Conservation (phyloP, 2,113 vertebrate genomes). For the Solea senegalensis region DNA sequence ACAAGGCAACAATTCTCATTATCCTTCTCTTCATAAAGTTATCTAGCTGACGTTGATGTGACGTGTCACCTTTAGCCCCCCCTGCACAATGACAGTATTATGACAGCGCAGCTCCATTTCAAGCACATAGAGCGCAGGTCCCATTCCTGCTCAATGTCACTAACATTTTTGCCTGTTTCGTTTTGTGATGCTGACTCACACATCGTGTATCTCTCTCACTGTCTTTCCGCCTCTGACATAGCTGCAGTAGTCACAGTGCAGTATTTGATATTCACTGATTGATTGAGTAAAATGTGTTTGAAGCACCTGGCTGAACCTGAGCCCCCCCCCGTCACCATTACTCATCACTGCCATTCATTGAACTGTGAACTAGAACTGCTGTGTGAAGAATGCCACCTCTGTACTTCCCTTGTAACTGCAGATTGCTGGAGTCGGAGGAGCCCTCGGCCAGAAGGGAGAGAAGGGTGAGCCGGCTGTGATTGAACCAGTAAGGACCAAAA, state of each 20-base stretch:
- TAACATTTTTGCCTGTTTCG: conserved; percentile 52
- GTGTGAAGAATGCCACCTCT: conserved; percentile 45
- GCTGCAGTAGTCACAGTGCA: conserved; percentile 12
- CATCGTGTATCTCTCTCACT: conserved; percentile 9
- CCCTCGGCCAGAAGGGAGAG: conserved; percentile 92
- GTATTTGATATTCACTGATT: conserved; percentile 6
- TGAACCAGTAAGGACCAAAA: conserved; percentile 90
- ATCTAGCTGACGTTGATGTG: not conserved
- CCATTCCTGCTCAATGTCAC: conserved; percentile 25
- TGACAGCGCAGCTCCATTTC: conserved; percentile 57
- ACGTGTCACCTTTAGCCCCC: not conserved
- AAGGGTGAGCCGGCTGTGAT: conserved; percentile 97
- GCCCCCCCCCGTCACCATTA: not conserved
- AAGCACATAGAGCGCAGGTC: conserved; percentile 34
- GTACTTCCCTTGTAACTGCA: conserved; percentile 63
- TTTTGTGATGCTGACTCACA: conserved; percentile 4
- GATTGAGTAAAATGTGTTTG: conserved; percentile 3
- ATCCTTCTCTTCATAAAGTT: not conserved
- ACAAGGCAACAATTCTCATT: not conserved
- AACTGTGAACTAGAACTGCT: conserved; percentile 4
- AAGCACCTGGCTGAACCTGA: conserved; percentile 16
- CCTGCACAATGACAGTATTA: conserved; percentile 42
- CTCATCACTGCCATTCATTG: conserved; percentile 13
- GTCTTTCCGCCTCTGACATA: conserved; percentile 16
- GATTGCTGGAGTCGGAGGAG: conserved; percentile 84